Evolutionary conservation across 2,888 invertebrate genomes (phyloP), one percentile per base, ranked within the genome.

Genomic region (Colostygia pectinataria): DNA sequence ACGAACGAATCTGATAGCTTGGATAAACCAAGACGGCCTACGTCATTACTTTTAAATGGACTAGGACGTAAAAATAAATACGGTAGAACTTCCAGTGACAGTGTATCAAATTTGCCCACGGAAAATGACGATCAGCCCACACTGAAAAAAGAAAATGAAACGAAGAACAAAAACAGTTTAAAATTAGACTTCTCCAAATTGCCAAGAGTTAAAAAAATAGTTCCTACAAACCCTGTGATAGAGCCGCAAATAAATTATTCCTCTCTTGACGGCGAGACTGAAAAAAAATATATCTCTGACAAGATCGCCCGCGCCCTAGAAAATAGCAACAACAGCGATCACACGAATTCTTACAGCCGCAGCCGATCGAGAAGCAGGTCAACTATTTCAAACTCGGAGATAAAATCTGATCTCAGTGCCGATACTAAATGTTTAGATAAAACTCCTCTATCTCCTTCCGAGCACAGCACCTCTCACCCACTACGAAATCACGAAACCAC

Each of bases 151-250:
- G 84, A 82, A 59, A 77, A 47, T 57, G 85, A 82, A 56, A 59
- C 75, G 41, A 52, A 42, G 25, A 86, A 51, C 34, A 51, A 66
- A 74, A 88, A 82, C 68, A 92, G 92, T 62, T 85, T 94, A 61
- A 92, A 92, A 78, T 82, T 94, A 69, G 94, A 94, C 73, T 91
- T 94, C 71, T 91, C 91, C 60, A 91, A 91, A 69, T 78, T 92
- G 73, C 91, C 91, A 79, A 88, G 91, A 80, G 91, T 92, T 55
- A 92, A 90, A 76, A 86, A 91, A 90, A 85, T 89, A 79, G 90
- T 91, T 84, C 90, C 90, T 86, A 88, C 86, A 63, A 86, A 90
- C 80, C 76, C 88, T 88, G 90, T 88, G 90, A 90, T 90, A 89
- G 89, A 89, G 75, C 89, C 89, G 48, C 84, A 83, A 80, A 71